A percentile compares a stretch with the other conserved stretches of the same genome.
Conservation (phyloP, 1,140 invertebrate genomes). For the Sminthurinus signatus region DNA sequence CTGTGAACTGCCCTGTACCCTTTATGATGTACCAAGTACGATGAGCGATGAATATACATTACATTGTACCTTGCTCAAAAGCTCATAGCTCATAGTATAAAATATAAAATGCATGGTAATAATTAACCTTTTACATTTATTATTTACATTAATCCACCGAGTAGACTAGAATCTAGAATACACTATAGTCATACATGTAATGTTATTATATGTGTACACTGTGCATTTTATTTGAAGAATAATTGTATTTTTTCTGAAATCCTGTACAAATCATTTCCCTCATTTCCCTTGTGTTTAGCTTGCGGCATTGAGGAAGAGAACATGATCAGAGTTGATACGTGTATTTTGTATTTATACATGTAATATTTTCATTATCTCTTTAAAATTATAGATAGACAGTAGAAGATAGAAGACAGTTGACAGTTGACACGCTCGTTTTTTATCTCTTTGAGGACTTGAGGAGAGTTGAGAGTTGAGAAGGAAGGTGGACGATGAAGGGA, state of each 20-base stretch:
- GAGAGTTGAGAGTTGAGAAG: too few relatives aligned
- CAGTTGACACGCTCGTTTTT: neutral
- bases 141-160: neutral
- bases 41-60: too few relatives aligned
- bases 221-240: neutral
- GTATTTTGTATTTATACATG: too few relatives aligned
- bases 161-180: neutral
- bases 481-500: too few relatives aligned
- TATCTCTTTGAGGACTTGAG: neutral
- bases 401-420: neutral
- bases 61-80: too few relatives aligned
- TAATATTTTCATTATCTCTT: too few relatives aligned
- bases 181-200: neutral
- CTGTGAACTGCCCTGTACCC: too few relatives aligned
- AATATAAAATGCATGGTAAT: too few relatives aligned
- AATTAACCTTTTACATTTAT: too few relatives aligned
- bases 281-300: neutral
- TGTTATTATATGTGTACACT: neutral
- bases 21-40: too few relatives aligned
- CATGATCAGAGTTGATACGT: too few relatives aligned
- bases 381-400: neutral
- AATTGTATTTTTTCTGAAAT: neutral
- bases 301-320: neutral
- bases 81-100: too few relatives aligned
- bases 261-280: constrained; percentile 9